Evolutionary conservation across 2,797 vertebrate species (phyloP).

Genomic region (Phalanger gymnotis): DNA sequence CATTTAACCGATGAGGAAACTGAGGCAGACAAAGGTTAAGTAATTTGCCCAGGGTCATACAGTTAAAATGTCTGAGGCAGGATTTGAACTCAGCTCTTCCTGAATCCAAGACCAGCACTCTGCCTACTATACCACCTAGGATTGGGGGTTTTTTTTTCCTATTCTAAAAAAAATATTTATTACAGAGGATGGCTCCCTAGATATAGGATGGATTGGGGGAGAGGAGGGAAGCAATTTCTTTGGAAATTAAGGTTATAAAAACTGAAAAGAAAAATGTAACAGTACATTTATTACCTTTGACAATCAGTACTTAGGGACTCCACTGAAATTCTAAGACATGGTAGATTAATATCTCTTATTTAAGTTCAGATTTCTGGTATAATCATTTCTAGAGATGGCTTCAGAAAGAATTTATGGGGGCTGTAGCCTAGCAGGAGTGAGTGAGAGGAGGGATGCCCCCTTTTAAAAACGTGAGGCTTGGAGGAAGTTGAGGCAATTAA

Average conservation of each 20-base stretch:
- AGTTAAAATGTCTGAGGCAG: not conserved
- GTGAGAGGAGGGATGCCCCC: not conserved
- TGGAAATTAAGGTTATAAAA: not conserved
- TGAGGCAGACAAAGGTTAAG: not conserved
- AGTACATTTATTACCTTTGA: not conserved
- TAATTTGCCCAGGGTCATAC: not conserved
- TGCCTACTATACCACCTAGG: not conserved
- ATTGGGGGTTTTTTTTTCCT: too few relatives aligned
- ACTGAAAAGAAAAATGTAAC: not conserved
- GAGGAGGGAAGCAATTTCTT: not conserved
- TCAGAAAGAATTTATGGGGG: conserved; percentile 59
- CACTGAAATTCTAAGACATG: conserved; percentile 26
- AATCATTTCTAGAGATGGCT: conserved; percentile 8
- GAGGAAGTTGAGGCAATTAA: conserved; percentile 24
- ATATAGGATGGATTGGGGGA: not conserved
- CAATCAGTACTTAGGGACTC: not conserved
- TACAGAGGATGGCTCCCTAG: not conserved
- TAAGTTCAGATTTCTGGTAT: not conserved
- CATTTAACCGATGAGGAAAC: not conserved
- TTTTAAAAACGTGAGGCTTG: not conserved
- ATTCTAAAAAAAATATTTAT: not conserved
- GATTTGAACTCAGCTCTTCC: not conserved
- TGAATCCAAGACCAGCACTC: not conserved
- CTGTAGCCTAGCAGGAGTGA: conserved; percentile 60
- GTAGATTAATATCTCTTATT: conserved; percentile 33